A percentile compares a stretch with the other conserved stretches of the same genome.
Conservation (phyloP, 2,113 vertebrate genomes). For the Steatornis caripensis region DNA sequence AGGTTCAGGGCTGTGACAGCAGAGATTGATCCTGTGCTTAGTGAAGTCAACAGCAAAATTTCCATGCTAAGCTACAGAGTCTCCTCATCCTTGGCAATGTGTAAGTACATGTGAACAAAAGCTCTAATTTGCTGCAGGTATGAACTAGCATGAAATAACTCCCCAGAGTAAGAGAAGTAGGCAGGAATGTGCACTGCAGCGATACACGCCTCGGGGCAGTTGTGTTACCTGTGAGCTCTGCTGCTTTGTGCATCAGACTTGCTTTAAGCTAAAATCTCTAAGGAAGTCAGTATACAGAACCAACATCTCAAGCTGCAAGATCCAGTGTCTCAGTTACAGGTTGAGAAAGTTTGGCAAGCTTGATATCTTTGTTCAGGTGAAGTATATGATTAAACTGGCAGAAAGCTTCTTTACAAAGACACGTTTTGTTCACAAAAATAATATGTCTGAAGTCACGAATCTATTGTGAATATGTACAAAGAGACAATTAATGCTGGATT, state of each 20-base stretch:
- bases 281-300: neutral
- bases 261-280: neutral
- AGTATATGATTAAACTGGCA: neutral
- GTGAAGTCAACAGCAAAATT: neutral
- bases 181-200: neutral
- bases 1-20: neutral
- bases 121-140: conserved; percentile 15
- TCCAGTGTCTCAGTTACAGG: neutral
- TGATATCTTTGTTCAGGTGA: neutral
- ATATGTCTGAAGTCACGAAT: neutral
- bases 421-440: neutral
- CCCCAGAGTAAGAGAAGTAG: neutral
- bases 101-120: neutral
- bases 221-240: neutral
- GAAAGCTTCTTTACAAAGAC: neutral
- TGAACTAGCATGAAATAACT: conserved; percentile 16
- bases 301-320: neutral
- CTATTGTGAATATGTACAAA: neutral
- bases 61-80: neutral
- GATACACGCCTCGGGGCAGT: neutral
- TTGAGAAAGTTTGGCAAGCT: neutral
- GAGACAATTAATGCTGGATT: neutral
- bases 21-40: neutral
- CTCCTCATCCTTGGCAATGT: neutral
- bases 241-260: neutral